Evolutionary conservation across 2,888 invertebrate species (phyloP).

Genomic region (Andrena bucephala): DNA sequence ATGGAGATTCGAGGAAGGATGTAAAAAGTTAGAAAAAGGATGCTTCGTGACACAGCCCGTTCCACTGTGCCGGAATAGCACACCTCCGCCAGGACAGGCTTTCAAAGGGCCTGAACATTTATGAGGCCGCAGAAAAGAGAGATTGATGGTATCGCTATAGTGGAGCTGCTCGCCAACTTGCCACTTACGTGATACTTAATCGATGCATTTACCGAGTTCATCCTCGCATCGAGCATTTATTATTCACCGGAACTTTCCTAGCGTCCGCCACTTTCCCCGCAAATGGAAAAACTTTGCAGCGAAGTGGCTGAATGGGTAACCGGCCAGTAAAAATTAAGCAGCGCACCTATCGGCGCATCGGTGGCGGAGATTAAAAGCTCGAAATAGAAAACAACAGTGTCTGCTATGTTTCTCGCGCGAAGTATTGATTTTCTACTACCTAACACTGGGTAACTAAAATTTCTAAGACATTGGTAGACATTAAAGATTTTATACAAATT

Average conservation of each 20-base stretch:
- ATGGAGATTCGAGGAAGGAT: not conserved
- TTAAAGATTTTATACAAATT: too few species aligned
- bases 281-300: slow-evolving; percentile 30
- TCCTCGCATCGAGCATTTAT: slow-evolving; percentile 15
- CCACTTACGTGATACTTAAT: slow-evolving; percentile 35
- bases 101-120: slow-evolving; percentile 38
- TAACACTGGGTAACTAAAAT: too few species aligned
- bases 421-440: not conserved
- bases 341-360: not conserved
- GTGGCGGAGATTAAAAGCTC: not conserved
- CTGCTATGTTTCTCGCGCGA: not conserved
- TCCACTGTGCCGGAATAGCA: not conserved
- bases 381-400: not conserved
- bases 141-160: slow-evolving; percentile 40
- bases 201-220: slow-evolving; percentile 25
- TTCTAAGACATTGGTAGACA: too few species aligned
- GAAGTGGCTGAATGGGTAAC: not conserved
- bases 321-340: slow-evolving; percentile 22
- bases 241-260: slow-evolving; percentile 1
- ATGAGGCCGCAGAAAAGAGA: not conserved
- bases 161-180: slow-evolving; percentile 31
- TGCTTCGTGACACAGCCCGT: not conserved
- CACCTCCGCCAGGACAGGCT: slow-evolving; percentile 4
- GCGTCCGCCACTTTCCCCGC: not conserved
- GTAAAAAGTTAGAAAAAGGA: not conserved